These are phyloP conservation scores for Neodontobutis hainanensis DNA, from an alignment of 2,113 vertebrate genomes.

Conservation along the genomic window DNA sequence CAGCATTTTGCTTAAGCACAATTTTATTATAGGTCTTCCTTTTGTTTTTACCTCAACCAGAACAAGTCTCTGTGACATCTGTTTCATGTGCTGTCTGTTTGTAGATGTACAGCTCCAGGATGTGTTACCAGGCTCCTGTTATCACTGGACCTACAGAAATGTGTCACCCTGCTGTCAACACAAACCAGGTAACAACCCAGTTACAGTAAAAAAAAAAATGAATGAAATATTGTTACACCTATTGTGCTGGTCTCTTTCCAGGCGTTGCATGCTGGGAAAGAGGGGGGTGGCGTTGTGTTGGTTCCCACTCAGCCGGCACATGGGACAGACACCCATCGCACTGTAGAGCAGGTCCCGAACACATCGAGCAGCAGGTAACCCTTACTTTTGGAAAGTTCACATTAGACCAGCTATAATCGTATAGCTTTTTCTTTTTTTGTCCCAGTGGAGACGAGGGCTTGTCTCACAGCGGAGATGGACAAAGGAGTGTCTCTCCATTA, in stretches of 20 bases:
- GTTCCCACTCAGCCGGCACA: constrained; percentile 83
- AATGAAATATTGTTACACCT: neutral
- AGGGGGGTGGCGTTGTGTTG: constrained; percentile 85
- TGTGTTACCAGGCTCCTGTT: constrained; percentile 89
- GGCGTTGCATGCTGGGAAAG: constrained; percentile 86
- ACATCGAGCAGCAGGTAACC: constrained; percentile 62
- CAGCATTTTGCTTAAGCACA: too few species aligned
- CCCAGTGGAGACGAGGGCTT: constrained; percentile 82
- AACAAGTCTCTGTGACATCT: neutral
- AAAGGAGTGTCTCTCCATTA: constrained; percentile 81
- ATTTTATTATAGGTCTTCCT: too few species aligned
- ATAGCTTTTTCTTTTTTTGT: too few species aligned
- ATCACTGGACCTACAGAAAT: constrained; percentile 85
- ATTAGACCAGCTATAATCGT: too few species aligned
- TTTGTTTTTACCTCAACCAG: neutral
- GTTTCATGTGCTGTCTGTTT: constrained; percentile 48
- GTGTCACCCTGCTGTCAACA: constrained; percentile 84
- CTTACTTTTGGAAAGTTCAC: neutral
- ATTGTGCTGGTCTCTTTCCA: constrained; percentile 43
- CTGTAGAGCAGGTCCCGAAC: constrained; percentile 49
- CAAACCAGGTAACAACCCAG: constrained; percentile 85
- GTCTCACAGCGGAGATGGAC: constrained; percentile 83
- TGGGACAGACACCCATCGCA: constrained; percentile 66
- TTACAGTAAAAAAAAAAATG: neutral
- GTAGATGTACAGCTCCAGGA: constrained; percentile 91